Evolutionary conservation across 2,113 vertebrate species (phyloP), one percentile per base, ranked within the genome.

Genomic region (Saguinus midas): DNA sequence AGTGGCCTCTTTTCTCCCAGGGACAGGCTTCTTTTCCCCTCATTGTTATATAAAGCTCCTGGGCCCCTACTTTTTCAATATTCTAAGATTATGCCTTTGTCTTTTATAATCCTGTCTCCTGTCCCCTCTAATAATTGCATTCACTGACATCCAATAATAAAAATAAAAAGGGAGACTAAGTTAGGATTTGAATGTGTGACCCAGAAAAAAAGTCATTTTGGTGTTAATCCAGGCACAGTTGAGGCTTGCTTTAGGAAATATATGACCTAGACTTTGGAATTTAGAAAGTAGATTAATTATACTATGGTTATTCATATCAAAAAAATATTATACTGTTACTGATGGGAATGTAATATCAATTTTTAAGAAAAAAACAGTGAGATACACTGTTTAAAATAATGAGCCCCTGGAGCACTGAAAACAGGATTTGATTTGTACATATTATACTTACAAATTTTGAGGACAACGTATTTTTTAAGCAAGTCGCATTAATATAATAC

Each of bases 201-300:
- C 73, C 50, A 88, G 70, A 48, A 70, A 73, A 81, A n/a, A 80
- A 76, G 92, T 82, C 64, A 43, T 91, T 92, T 76, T 93, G 92
- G 70, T 91, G 25, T 95, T 91, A 93, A 97, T 94, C 87, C 66
- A 96, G 85, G 52, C 76, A 88, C 55, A 88, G 50, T n/a, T 58
- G 68, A 88, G 16, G 27, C 16, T 95, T 93, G 87, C 68, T 40
- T 61, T 91, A 82, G 72, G 58, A 95, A 85, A 81, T 68, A 43
- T 76, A 40, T 57, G 87, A 97, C 80, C n/a, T 40, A 66, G 68
- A 94, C 84, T 82, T 93, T 86, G 75, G 84, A 94, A 93, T 96
- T 87, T 93, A 92, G 87, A 79, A 95, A 96, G 73, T 25, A 89
- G 80, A 83, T 73, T 78, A 78, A 95, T 89, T 76, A 79, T 55